phyloP scores from a whole-genome alignment of 2,113 vertebrate species.

The Anser cygnoides region DNA sequence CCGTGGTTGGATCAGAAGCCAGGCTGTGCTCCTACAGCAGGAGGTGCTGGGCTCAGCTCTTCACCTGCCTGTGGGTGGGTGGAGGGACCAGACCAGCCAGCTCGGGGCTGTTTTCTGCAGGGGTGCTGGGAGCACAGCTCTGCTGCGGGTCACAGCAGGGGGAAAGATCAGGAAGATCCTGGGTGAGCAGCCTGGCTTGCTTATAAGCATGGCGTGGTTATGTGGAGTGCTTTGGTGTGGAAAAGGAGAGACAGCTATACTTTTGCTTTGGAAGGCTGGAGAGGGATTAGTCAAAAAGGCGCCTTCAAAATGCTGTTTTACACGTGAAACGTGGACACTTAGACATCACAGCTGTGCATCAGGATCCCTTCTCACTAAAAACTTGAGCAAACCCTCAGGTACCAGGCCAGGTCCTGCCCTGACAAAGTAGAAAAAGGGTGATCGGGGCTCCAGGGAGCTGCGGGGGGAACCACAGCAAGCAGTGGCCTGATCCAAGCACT shows the following conservation, averaged over 20 bases:
- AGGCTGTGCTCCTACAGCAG: not conserved
- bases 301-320: not conserved
- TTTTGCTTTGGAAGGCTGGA: not conserved
- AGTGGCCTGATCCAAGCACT: not conserved
- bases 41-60: not conserved
- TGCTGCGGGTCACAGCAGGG: not conserved
- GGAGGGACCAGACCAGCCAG: not conserved
- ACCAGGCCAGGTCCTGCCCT: not conserved
- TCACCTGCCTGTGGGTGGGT: not conserved
- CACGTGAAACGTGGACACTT: not conserved
- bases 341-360: not conserved
- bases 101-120: not conserved
- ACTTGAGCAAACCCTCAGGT: not conserved
- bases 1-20: rapidly evolving
- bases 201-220: not conserved
- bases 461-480: not conserved
- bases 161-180: not conserved
- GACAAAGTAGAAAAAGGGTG: not conserved
- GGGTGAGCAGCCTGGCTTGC: not conserved
- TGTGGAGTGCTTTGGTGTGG: not conserved
- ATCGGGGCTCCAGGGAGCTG: not conserved
- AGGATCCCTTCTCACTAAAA: rapidly evolving
- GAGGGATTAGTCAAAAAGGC: not conserved
- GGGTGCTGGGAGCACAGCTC: not conserved
- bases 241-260: not conserved